Base-by-base conservation (phyloP, 2,113 vertebrate species). In the Chrysochloris asiatica region DNA sequence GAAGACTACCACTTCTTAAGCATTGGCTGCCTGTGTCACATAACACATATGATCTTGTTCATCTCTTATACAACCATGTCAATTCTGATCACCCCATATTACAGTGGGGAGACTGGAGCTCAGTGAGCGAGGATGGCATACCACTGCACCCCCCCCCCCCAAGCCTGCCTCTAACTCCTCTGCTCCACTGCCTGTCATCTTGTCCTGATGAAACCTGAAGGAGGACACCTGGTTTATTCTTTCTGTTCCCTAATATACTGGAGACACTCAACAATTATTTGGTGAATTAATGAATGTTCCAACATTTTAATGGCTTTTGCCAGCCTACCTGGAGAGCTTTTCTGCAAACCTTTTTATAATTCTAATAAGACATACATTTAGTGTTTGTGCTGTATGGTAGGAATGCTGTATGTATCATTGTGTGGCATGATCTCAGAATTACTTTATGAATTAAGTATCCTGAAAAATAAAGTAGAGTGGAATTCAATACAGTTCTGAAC, bases 381-480 rank as follows among this genome's bases (percentile, higher is more conserved):
- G 65, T 21, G 21, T 67, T 67, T n/a, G 65, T 22, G 38, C 38
- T 22, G 36, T 38, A 38, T 69, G 36, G 50, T 71, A 81, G 59
- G 54, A 17, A 76, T 63, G 30, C 85, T 78, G 21, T n/a, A 28
- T 82, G 81, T 86, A 86, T 90, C 88, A 56, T 14, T n/a, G 48
- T 87, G 26, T 90, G 67, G 94, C 80, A 41, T 80, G 45, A 83
- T 81, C 77, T 83, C 43, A 10, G 63, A 88, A 88, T 83, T 82
- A 90, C 86, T 92, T 95, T 94, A 82, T 96, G 67, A 92, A 81
- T 94, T 92, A 93, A 92, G 69, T 84, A 81, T 86, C 83, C 72
- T 85, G 61, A 78, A 95, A 94, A 93, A 69, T 78, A 94, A 82
- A 89, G 77, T 38, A 83, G 67, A 93, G 67, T 52, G 50, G 61